Conservation (phyloP, 1,140 invertebrate species). For the Drosophila mayri region DNA sequence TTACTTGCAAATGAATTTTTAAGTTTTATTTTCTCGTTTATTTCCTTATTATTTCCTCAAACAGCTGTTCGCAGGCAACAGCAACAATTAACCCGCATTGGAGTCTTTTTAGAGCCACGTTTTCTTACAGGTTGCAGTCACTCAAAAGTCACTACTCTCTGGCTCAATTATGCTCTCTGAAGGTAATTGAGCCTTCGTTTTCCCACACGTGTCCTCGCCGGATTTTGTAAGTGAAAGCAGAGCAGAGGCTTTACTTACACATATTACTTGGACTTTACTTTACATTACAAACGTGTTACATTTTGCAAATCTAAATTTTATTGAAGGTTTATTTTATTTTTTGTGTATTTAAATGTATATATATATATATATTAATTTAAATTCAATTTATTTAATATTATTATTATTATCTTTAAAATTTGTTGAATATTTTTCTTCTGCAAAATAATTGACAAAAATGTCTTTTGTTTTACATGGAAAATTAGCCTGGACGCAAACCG, state of each 20-base stretch:
- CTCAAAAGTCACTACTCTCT: slow-evolving; percentile 20
- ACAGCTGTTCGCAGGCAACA: slow-evolving; percentile 41
- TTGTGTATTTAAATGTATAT: neutral
- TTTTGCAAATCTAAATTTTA: too few species aligned
- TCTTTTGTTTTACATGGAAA: neutral
- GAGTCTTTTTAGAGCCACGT: slow-evolving; percentile 1
- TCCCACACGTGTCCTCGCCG: slow-evolving; percentile 43
- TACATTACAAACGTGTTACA: too few species aligned
- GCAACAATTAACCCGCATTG: slow-evolving; percentile 2
- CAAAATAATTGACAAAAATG: neutral
- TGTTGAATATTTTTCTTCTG: too few species aligned
- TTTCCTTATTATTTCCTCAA: neutral
- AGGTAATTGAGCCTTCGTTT: slow-evolving; percentile 1
- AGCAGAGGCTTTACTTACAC: neutral
- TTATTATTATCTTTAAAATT: neutral
- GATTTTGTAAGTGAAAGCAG: neutral
- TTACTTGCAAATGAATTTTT: neutral
- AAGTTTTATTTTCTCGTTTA: neutral
- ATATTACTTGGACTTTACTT: neutral
- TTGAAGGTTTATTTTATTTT: neutral
- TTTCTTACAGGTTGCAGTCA: slow-evolving; percentile 56
- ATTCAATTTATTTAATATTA: too few species aligned
- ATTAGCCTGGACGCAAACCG: neutral
- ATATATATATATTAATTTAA: too few species aligned
- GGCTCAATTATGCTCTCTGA: slow-evolving; percentile 5